A percentile compares a stretch with the other conserved stretches of the same genome.
Conservation (phyloP, 2,888 invertebrate genomes). For the Platycheirus albimanus region DNA sequence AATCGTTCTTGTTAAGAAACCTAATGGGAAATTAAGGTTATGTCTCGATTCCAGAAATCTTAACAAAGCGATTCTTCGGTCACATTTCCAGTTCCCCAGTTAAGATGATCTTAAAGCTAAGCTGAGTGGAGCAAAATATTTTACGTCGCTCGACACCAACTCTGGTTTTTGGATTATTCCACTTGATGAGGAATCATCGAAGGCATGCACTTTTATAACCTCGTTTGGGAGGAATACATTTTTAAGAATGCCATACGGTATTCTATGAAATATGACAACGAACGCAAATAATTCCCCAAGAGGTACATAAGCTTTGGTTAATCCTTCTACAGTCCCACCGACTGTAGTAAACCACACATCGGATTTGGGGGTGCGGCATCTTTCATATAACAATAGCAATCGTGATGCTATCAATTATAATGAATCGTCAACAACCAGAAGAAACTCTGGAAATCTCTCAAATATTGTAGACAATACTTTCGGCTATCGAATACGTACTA, state of each 20-base stretch:
- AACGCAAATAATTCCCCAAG: too few relatives aligned
- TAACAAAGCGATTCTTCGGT: slow-evolving; percentile 61
- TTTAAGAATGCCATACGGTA: slow-evolving; percentile 74
- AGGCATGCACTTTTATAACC: slow-evolving; percentile 73
- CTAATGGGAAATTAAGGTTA: slow-evolving; percentile 60
- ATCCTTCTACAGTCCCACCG: too few relatives aligned
- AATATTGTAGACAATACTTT: too few relatives aligned
- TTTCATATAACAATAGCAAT: too few relatives aligned
- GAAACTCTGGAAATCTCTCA: too few relatives aligned
- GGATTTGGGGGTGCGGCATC: too few relatives aligned
- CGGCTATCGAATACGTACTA: too few relatives aligned
- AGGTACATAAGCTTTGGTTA: too few relatives aligned
- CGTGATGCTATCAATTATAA: too few relatives aligned
- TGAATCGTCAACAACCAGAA: too few relatives aligned
- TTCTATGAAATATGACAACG: too few relatives aligned
- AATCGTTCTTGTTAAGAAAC: slow-evolving; percentile 60
- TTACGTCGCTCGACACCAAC: slow-evolving; percentile 35
- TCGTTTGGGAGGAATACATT: slow-evolving; percentile 74
- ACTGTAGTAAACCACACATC: too few relatives aligned
- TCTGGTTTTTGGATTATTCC: slow-evolving; percentile 72
- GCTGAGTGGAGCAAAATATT: slow-evolving; percentile 14
- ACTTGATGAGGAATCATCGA: slow-evolving; percentile 72
- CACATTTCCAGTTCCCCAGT: slow-evolving; percentile 55
- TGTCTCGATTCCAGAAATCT: slow-evolving; percentile 71
- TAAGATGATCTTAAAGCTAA: slow-evolving; percentile 9